A percentile compares a stretch with the other conserved stretches of the same genome.
Evolutionary conservation across 2,113 vertebrate genomes (phyloP).

Genomic region (Epinephelus fuscoguttatus): DNA sequence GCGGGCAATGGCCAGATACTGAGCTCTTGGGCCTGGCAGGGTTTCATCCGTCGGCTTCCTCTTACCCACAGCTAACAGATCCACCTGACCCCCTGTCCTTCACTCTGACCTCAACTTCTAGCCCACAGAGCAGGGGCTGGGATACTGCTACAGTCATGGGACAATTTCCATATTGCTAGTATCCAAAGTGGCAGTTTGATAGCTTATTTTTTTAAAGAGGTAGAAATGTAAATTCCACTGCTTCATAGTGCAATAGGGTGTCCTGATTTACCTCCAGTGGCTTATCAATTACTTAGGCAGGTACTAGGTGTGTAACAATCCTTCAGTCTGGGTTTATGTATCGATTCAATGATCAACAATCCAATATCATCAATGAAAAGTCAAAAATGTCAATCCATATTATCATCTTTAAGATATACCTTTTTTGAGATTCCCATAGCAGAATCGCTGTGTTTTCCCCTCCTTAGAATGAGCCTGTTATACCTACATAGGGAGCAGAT

Average conservation of each 20-base stretch:
- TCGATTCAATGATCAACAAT: no score
- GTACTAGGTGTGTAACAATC: not conserved
- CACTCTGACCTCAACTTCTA: conserved; percentile 11
- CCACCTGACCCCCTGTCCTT: conserved; percentile 26
- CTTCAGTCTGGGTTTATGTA: no score
- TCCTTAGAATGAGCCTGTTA: no score
- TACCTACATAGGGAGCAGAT: no score
- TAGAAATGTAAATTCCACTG: not conserved
- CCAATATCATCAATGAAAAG: no score
- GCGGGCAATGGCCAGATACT: conserved; percentile 5
- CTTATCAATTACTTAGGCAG: not conserved
- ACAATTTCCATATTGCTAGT: not conserved
- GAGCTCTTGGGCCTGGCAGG: not conserved
- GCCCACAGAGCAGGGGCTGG: not conserved
- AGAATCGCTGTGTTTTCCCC: no score
- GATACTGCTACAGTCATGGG: not conserved
- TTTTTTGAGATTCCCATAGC: no score
- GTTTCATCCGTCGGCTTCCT: conserved; percentile 14
- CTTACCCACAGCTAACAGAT: not conserved
- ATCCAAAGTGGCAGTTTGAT: not conserved
- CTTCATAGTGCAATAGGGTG: not conserved
- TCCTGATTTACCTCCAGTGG: not conserved
- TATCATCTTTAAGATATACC: no score
- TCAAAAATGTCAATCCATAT: no score
- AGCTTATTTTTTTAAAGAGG: not conserved